Percentiles rank a stretch among this genome's conserved stretches.
Conservation (phyloP, 2,797 vertebrate species). For the Acanthornis magna region DNA sequence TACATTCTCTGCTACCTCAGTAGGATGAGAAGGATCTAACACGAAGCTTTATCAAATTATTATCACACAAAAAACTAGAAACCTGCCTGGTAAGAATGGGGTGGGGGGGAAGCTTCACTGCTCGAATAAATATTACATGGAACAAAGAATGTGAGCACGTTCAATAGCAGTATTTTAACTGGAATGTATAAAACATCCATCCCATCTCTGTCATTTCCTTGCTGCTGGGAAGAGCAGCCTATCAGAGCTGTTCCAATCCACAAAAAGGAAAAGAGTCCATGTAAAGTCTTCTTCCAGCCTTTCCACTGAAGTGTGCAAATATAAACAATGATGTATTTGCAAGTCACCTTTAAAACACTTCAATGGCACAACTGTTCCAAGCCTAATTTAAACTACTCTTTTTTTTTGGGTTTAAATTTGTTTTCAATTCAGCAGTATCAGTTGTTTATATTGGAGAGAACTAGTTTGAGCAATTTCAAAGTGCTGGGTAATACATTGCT, state of each 20-base stretch:
- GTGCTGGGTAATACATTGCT: background rate
- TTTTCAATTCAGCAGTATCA: background rate
- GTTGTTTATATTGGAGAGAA: background rate
- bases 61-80: background rate
- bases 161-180: background rate
- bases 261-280: background rate
- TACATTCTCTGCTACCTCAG: background rate
- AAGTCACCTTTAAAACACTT: background rate
- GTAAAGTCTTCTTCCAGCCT: background rate
- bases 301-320: background rate
- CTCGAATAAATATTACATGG: background rate
- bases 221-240: background rate
- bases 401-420: background rate
- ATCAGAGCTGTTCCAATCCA: background rate
- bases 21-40: background rate
- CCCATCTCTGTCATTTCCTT: background rate
- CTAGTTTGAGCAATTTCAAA: background rate
- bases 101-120: background rate
- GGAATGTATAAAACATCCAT: background rate
- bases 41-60: conserved; percentile 6
- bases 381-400: background rate
- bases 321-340: background rate
- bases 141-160: background rate
- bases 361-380: background rate
- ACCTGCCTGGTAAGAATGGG: background rate